Percentiles rank a stretch among this genome's conserved stretches.
Conservation (phyloP, 2,797 vertebrate species). For the Xiphorhynchus erythropygius region DNA sequence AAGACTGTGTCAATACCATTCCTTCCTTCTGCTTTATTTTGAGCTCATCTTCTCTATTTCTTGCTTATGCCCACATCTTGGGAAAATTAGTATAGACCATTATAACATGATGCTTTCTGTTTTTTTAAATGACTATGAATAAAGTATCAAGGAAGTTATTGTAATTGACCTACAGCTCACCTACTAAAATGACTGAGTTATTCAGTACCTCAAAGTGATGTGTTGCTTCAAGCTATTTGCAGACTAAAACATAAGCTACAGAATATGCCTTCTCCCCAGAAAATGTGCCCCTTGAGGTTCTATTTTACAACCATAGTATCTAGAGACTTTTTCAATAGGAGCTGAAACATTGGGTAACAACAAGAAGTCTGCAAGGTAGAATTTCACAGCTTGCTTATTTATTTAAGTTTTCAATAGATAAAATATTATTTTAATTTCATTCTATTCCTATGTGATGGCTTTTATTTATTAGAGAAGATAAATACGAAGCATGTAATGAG, state of each 20-base stretch:
- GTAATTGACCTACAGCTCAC: background rate
- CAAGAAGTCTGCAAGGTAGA: background rate
- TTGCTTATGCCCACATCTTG: background rate
- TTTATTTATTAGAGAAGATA: conserved; percentile 9
- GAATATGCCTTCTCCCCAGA: background rate
- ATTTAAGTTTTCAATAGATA: background rate
- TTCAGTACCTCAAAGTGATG: background rate
- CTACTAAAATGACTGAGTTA: background rate
- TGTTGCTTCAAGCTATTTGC: background rate
- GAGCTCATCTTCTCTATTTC: background rate
- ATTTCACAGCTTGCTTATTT: background rate
- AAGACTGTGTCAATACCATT: background rate
- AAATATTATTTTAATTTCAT: conserved; percentile 1
- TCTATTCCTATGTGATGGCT: background rate
- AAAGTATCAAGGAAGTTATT: background rate
- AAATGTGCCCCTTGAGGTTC: background rate
- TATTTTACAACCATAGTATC: background rate
- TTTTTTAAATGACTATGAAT: background rate
- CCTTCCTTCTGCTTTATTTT: background rate
- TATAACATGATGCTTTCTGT: background rate
- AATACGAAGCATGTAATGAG: background rate
- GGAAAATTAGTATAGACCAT: background rate
- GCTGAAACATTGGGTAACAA: background rate
- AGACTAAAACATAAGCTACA: background rate
- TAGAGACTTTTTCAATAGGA: background rate